These are phyloP conservation scores for Drosophila nigrodunni DNA, from an alignment of 1,140 invertebrate species.

Conservation along the genomic window DNA sequence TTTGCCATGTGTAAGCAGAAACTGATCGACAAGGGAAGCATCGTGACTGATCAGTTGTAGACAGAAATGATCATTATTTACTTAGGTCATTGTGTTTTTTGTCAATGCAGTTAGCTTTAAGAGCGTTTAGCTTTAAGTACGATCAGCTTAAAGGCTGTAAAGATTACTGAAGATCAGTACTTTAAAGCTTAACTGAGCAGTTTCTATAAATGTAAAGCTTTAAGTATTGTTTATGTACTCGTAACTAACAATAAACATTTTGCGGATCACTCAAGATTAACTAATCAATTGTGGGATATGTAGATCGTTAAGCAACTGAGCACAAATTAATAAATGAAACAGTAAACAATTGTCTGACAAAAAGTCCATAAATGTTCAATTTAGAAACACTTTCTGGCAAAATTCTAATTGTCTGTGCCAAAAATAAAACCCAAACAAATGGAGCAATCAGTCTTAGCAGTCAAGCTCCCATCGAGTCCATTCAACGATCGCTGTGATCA, in stretches of 20 bases:
- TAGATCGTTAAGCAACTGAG: not conserved
- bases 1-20: not conserved
- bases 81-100: not conserved
- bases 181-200: not conserved
- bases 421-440: conserved; percentile 11
- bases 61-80: not conserved
- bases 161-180: not conserved
- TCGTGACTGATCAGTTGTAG: conserved; percentile 10
- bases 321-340: not conserved
- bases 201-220: not conserved
- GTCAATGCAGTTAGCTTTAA: not conserved
- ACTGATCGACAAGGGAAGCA: conserved; percentile 6
- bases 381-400: not conserved
- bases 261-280: too few species aligned
- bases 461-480: conserved; percentile 21
- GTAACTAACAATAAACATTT: conserved; percentile 8
- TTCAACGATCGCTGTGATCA: not conserved
- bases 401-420: not conserved
- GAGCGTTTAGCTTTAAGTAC: too few species aligned
- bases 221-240: not conserved
- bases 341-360: conserved; percentile 2
- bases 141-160: too few species aligned
- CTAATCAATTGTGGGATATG: not conserved
- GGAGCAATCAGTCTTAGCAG: conserved; percentile 4
- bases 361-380: not conserved